Evolutionary conservation across 2,888 invertebrate genomes (phyloP).

Genomic region (Galerucella pusilla): DNA sequence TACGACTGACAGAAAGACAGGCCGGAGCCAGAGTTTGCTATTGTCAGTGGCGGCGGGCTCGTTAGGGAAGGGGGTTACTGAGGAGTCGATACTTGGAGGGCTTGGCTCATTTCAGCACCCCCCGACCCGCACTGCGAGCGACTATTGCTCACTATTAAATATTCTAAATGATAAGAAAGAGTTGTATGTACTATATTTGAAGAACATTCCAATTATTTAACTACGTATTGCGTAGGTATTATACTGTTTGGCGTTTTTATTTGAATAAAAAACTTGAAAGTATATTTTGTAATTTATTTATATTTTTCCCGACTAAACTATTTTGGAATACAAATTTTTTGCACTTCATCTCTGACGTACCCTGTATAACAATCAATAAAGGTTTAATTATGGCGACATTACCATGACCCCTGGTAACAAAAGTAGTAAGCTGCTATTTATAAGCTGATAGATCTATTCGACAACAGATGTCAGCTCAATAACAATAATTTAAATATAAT

Average conservation of each 20-base stretch:
- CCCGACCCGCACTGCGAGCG: constrained; percentile 62
- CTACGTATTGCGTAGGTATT: constrained; percentile 65
- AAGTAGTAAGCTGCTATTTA: not conserved
- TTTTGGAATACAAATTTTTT: too few relatives aligned
- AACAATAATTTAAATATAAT: not conserved
- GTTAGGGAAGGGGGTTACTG: constrained; percentile 56
- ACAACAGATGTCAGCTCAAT: not conserved
- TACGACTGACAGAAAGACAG: constrained; percentile 42
- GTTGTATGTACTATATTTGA: constrained; percentile 65
- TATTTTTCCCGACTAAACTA: not conserved
- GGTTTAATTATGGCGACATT: not conserved
- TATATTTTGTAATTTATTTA: not conserved
- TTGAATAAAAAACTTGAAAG: constrained; percentile 59
- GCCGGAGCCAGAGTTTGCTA: constrained; percentile 53
- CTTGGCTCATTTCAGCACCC: constrained; percentile 53
- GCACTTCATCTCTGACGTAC: too few relatives aligned
- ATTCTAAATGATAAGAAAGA: constrained; percentile 66
- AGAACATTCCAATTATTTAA: constrained; percentile 60
- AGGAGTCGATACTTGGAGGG: constrained; percentile 50
- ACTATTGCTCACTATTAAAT: constrained; percentile 66
- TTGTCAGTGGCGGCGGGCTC: constrained; percentile 63
- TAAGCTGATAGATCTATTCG: not conserved
- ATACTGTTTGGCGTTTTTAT: constrained; percentile 67
- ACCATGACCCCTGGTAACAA: not conserved
- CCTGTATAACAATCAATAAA: too few relatives aligned